Base-by-base conservation (phyloP, 2,113 vertebrate genomes). In the Benitochromis conjunctus region DNA sequence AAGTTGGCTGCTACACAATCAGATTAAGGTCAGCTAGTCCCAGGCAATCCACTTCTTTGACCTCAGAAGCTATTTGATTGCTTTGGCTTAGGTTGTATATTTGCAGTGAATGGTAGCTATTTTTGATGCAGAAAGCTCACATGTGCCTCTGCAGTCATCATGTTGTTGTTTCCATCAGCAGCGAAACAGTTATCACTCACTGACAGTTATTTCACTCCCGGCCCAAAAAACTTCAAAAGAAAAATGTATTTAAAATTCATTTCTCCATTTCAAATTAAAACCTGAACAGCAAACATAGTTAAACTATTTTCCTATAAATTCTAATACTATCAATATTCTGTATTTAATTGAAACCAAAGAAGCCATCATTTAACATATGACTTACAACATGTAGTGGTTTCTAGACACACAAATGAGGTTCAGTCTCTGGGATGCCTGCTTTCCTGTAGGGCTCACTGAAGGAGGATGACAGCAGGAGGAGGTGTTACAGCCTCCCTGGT, bases 401-500 rank as follows among this genome's bases (percentile, higher is more conserved):
- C 31, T 31, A 57, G 62, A 56, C 31, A 60, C 51, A 29, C 4
- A 7, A 21, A 26, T 76, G 13, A 60, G 26, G 12, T 38, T 18
- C 62, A 76, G 26, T 48, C n/a, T 64, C n/a, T 31, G 58, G 16
- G 57, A 79, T 29, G 83, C 78, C 80, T 83, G 79, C 7, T 69
- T 53, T 83, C 85, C 79, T 53, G 41, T 79, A 41, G 82, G 34
- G 57, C 18, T 31, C 18, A 9, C 55, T 69, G 48, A 54, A 48
- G 54, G 53, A 60, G 24, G 79, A 80, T 69, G 46, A 69, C 41
- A 79, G 31, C 43, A 88, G 43, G 43, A 83, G 69, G 87, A 76
- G 85, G 86, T 79, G 92, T 86, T 82, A 54, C 55, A 57, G 62
- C 82, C 80, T 77, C 53, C 86, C 69, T 83, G 79, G 71, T 82